Base-by-base conservation (phyloP, 2,888 invertebrate genomes). In the Athalia cordata region DNA sequence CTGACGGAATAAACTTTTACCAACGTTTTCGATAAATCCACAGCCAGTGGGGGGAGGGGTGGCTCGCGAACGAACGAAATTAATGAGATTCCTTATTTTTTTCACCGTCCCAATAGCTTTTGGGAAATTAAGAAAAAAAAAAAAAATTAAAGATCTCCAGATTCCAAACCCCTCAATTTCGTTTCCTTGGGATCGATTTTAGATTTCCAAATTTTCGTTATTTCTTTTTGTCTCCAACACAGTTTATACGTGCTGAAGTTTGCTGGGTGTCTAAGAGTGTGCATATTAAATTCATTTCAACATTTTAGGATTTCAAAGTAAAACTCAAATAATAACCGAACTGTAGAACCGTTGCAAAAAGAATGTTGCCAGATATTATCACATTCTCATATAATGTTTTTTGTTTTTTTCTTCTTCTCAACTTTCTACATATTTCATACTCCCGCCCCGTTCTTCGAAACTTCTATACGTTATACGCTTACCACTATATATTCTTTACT, bases 201-300 rank as follows among this genome's bases (percentile, higher is more conserved):
- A 29, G 29, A 29, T 29, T n/a, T 29, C 29, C 29, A 29, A 29
- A 29, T 29, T 29, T 29, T 29, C 29, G 29, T 29, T 29, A 2
- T 29, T 29, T 76, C 15, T 75, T n/a, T 62, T 52, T 11, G 52
- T 45, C 47, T 13, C 11, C 13, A 50, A 50, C 49, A 50, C 29
- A 15, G 15, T 50, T 67, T n/a, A n/a, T n/a, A 13, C 49, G 9
- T 47, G 49, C 67, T 13, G 29, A 29, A 29, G 29, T 29, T 29
- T 29, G 0, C 29, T 29, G 2, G 29, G 29, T 29, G 29, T 29
- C 0, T 29, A 29, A 29, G 29, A 29, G 29, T 29, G 29, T 29
- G 29, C 29, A 29, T 29, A 29, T 29, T 85, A 87, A 87, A 88
- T 87, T 87, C 85, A 85, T 87, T 87, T 86, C 85, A 55, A 55